Evolutionary conservation across 2,888 invertebrate genomes (phyloP).

Genomic region (Caenorhabditis sinica): DNA sequence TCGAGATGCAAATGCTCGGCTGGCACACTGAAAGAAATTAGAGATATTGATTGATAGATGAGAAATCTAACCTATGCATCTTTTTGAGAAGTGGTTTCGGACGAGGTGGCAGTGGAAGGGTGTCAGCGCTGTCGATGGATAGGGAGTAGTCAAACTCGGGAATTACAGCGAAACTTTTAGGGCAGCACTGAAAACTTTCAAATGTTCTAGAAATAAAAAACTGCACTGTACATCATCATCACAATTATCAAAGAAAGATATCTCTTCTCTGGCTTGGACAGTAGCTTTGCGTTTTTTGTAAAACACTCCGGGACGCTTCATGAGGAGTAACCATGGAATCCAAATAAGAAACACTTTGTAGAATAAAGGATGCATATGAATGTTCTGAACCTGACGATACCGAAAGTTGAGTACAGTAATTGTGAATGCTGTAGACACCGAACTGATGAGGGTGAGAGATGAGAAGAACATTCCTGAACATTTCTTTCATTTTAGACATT

Average conservation of each 20-base stretch:
- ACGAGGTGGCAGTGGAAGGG: slow-evolving; percentile 60
- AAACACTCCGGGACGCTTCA: slow-evolving; percentile 75
- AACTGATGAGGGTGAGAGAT: slow-evolving; percentile 75
- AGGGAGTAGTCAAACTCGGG: slow-evolving; percentile 61
- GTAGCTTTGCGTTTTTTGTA: slow-evolving; percentile 66
- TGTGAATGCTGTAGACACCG: slow-evolving; percentile 79
- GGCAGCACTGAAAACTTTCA: slow-evolving; percentile 60
- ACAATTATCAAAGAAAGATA: slow-evolving; percentile 67
- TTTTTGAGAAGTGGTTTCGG: slow-evolving; percentile 72
- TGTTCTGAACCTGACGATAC: slow-evolving; percentile 78
- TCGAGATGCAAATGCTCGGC: slow-evolving; percentile 73
- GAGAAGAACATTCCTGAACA: slow-evolving; percentile 79
- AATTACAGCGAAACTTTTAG: slow-evolving; percentile 7
- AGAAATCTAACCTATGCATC: slow-evolving; percentile 68
- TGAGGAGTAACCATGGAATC: slow-evolving; percentile 79
- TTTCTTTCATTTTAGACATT: neutral
- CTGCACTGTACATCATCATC: slow-evolving; percentile 59
- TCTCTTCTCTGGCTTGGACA: slow-evolving; percentile 62
- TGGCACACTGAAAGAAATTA: slow-evolving; percentile 66
- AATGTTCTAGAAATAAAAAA: neutral
- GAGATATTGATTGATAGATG: slow-evolving; percentile 36
- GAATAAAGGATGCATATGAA: slow-evolving; percentile 75
- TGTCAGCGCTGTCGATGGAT: slow-evolving; percentile 70
- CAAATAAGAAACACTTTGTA: slow-evolving; percentile 77
- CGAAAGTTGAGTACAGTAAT: slow-evolving; percentile 78